Evolutionary conservation across 2,113 vertebrate species (phyloP), one percentile per base, ranked within the genome.

Genomic region (Plectropomus leopardus): DNA sequence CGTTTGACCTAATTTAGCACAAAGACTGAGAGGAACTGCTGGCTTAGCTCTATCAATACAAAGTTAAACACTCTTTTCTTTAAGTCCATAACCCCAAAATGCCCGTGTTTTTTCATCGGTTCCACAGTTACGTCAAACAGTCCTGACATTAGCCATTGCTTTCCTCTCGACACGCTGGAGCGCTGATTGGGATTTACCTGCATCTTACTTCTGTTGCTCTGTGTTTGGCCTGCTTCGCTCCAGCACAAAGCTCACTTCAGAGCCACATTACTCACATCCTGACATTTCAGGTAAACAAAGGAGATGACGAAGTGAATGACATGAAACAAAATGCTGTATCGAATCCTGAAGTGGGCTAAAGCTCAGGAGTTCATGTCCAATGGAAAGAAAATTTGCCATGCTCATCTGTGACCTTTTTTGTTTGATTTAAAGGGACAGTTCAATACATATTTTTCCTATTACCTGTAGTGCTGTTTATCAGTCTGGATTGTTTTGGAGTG

Each of bases 271-370:
- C 51, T 80, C 60, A 59, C 44, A 47, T 30, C 28, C 45, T 2
- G 30, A 68, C 17, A n/a, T 32, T 42, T 50, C 51, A 65, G 75
- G 59, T 67, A 54, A 78, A 61, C 66, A 24, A 26, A 26, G 19
- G 42, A 32, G 60, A 72, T 65, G 60, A 79, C 4, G n/a, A 57
- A 60, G 44, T 3, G n/a, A 32, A 45, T 1, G 57, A 57, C 58
- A 23, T 45, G 45, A 67, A 28, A 32, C 23, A 14, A 64, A 54
- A 47, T 54, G 47, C 30, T n/a, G 21, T 15, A 32, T 19, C 4
- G 4, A 51, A 61, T 34, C 19, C 4, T 5, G 1, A 24, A 59
- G 45, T 36, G n/a, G n/a, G n/a, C n/a, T n/a, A 7, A 58, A 68
- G 23, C 11, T 48, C 23, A 5, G 9, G 5, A 8, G 24, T 51